Evolutionary conservation across 2,113 vertebrate species (phyloP).

Genomic region (Tenebrosternarchus preto): DNA sequence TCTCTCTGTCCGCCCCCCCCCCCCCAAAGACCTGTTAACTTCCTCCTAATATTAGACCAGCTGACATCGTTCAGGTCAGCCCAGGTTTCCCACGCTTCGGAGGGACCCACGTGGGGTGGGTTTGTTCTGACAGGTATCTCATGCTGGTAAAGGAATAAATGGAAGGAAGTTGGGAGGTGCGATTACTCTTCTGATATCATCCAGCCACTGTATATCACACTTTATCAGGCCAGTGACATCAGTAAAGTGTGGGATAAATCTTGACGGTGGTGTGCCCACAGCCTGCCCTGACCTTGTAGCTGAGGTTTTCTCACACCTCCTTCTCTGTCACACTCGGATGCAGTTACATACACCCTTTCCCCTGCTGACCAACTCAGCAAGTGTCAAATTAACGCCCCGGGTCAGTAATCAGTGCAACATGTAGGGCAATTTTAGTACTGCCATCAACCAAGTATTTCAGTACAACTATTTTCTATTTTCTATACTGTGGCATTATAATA

Average conservation of each 20-base stretch:
- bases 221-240: constrained; percentile 62
- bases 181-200: constrained; percentile 64
- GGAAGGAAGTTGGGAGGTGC: background rate
- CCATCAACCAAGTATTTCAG: too few species aligned
- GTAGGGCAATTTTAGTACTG: constrained; percentile 51
- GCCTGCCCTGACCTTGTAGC: constrained; percentile 60
- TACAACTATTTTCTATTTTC: too few species aligned
- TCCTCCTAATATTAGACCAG: constrained; percentile 60
- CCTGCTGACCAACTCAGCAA: constrained; percentile 14
- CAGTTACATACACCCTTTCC: constrained; percentile 16
- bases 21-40: constrained; percentile 46
- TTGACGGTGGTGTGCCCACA: constrained; percentile 50
- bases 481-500: too few species aligned
- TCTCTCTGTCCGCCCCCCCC: constrained; percentile 35
- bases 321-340: constrained; percentile 4
- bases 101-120: constrained; percentile 52
- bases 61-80: constrained; percentile 50
- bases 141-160: background rate
- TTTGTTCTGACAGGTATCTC: constrained; percentile 35
- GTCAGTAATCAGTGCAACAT: constrained; percentile 6
- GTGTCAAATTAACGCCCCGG: background rate
- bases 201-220: constrained; percentile 56
- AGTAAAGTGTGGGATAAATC: constrained; percentile 64
- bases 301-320: constrained; percentile 7
- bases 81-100: constrained; percentile 65